Conservation (phyloP, 2,888 invertebrate genomes). For the Troglohyphantes excavatus region DNA sequence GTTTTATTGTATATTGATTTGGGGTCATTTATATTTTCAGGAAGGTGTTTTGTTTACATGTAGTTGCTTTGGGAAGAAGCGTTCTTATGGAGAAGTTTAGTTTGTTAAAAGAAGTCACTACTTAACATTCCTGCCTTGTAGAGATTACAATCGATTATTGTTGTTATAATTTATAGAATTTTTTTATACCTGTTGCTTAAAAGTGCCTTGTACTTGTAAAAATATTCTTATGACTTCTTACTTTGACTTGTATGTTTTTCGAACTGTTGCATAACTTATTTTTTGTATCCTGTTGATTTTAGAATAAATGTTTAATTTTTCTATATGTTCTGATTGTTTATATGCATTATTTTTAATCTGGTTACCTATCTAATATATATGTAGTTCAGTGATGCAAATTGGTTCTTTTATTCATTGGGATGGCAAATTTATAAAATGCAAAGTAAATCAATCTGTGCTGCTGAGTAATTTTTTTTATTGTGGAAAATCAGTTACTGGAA, state of each 20-base stretch:
- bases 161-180: neutral
- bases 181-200: neutral
- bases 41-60: constrained; percentile 69
- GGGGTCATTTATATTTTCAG: constrained; percentile 22
- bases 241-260: neutral
- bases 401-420: too few species aligned
- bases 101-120: neutral
- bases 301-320: constrained; percentile 16
- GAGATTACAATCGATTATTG: neutral
- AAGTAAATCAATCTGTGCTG: too few species aligned
- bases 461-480: too few species aligned
- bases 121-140: constrained; percentile 14
- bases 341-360: too few species aligned
- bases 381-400: too few species aligned
- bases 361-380: too few species aligned
- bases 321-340: neutral
- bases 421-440: too few species aligned
- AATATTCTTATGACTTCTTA: neutral
- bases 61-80: constrained; percentile 59
- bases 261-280: constrained; percentile 14
- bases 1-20: too few species aligned
- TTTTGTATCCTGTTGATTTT: constrained; percentile 39
- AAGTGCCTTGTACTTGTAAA: too few species aligned
- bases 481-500: too few species aligned
- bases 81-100: constrained; percentile 63